Conservation (phyloP, 1,140 invertebrate genomes). For the Drosophila elegans region DNA sequence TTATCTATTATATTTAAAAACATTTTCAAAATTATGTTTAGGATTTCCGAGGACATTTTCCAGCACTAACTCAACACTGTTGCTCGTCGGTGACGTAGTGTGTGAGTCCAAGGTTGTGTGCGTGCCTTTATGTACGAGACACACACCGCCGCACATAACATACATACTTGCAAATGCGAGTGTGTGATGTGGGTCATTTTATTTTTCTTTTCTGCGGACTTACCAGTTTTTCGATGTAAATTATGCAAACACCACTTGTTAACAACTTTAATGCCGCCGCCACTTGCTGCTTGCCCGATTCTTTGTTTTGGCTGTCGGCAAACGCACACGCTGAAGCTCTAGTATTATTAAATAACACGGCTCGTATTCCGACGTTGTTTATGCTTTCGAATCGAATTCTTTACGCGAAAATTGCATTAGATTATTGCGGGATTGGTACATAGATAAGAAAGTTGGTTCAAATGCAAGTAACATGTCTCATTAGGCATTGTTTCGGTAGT, state of each 20-base stretch:
- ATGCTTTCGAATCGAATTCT: conserved; percentile 22
- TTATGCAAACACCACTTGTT: conserved; percentile 40
- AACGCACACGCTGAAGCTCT: conserved; percentile 47
- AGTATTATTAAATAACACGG: conserved; percentile 74
- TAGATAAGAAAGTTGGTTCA: conserved; percentile 25
- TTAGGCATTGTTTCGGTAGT: conserved; percentile 35
- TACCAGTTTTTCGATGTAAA: conserved; percentile 24
- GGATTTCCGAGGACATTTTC: conserved; percentile 7
- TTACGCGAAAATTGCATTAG: conserved; percentile 25
- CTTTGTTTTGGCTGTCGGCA: neutral
- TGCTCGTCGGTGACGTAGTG: conserved; percentile 40
- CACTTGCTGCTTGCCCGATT: neutral
- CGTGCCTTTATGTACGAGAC: conserved; percentile 21
- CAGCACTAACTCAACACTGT: conserved; percentile 40
- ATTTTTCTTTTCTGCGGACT: conserved; percentile 52
- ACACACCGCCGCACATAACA: conserved; percentile 2
- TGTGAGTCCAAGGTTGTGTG: conserved; percentile 20
- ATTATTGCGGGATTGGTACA: conserved; percentile 4
- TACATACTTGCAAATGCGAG: conserved; percentile 19
- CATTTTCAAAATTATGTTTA: neutral
- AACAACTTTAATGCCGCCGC: neutral
- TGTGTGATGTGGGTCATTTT: conserved; percentile 52
- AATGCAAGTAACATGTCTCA: conserved; percentile 49
- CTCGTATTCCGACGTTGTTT: conserved; percentile 27
- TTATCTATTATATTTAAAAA: neutral